Evolutionary conservation across 2,797 vertebrate species (phyloP).

Genomic region (Silurus lanzhouensis): DNA sequence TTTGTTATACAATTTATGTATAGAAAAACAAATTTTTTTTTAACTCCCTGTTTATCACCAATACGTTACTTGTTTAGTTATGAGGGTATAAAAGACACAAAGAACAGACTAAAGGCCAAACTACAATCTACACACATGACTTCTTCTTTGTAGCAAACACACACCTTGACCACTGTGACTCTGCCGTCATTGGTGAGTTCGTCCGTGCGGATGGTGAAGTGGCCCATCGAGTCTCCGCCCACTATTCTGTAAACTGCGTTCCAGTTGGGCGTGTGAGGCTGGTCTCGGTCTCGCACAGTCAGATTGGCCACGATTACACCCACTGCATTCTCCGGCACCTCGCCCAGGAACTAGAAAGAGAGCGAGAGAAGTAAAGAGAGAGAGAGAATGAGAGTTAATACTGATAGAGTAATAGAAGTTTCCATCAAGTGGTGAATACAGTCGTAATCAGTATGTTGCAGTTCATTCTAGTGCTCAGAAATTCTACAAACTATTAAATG

Average conservation of each 20-base stretch:
- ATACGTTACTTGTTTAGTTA: neutral
- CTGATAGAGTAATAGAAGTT: neutral
- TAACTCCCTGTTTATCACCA: neutral
- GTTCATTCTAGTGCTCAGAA: neutral
- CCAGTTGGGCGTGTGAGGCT: slow-evolving; percentile 97
- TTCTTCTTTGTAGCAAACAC: slow-evolving; percentile 20
- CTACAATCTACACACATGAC: neutral
- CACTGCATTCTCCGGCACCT: slow-evolving; percentile 91
- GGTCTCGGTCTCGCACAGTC: slow-evolving; percentile 91
- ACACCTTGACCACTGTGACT: slow-evolving; percentile 93
- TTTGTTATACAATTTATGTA: neutral
- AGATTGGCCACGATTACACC: slow-evolving; percentile 92
- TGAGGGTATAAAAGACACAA: neutral
- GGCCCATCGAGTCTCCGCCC: slow-evolving; percentile 89
- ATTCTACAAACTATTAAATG: neutral
- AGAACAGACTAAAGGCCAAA: neutral
- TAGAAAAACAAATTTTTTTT: no score
- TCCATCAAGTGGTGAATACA: neutral
- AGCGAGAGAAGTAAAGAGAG: neutral
- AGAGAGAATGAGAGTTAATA: neutral
- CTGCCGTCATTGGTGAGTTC: slow-evolving; percentile 93
- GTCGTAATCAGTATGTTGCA: neutral
- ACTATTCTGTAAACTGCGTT: slow-evolving; percentile 92
- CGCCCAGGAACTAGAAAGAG: slow-evolving; percentile 83
- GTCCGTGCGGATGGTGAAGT: slow-evolving; percentile 92